Conservation (phyloP, 2,888 invertebrate species). For the Acrobeloides nanus region DNA sequence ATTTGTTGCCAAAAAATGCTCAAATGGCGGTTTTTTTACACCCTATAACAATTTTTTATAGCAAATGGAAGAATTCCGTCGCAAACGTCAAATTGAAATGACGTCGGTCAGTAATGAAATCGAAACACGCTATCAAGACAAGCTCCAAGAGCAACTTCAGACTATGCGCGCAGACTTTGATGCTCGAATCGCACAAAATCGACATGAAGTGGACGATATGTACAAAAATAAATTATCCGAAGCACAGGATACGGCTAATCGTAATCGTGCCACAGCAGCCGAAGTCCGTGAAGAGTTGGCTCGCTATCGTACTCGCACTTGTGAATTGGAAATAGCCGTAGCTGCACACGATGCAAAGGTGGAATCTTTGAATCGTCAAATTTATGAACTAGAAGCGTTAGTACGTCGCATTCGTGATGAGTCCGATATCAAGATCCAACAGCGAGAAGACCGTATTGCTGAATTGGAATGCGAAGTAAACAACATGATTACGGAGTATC, state of each 20-base stretch:
- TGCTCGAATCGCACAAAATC: constrained; percentile 75
- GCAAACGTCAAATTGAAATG: constrained; percentile 80
- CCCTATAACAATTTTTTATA: too few species aligned
- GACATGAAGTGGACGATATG: constrained; percentile 79
- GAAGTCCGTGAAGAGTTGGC: constrained; percentile 22
- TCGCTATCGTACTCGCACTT: constrained; percentile 5
- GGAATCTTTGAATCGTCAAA: constrained; percentile 16
- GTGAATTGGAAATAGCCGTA: constrained; percentile 25
- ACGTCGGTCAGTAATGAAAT: constrained; percentile 78
- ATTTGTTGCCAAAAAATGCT: too few species aligned
- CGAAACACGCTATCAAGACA: constrained; percentile 86
- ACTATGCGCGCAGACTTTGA: constrained; percentile 89
- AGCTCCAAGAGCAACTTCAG: constrained; percentile 79
- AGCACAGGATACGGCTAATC: constrained; percentile 29
- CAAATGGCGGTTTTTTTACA: too few species aligned
- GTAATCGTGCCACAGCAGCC: constrained; percentile 25
- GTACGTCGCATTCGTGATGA: constrained; percentile 67
- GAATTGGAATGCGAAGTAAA: constrained; percentile 77
- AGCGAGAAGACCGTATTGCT: constrained; percentile 60
- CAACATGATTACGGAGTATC: constrained; percentile 81
- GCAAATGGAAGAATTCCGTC: constrained; percentile 79
- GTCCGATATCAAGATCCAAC: constrained; percentile 66
- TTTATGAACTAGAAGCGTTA: constrained; percentile 56
- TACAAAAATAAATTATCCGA: constrained; percentile 65
- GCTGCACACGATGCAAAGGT: constrained; percentile 13